phyloP scores from a whole-genome alignment of 1,140 invertebrate species.

The Scaptodrosophila lebanonensis region DNA sequence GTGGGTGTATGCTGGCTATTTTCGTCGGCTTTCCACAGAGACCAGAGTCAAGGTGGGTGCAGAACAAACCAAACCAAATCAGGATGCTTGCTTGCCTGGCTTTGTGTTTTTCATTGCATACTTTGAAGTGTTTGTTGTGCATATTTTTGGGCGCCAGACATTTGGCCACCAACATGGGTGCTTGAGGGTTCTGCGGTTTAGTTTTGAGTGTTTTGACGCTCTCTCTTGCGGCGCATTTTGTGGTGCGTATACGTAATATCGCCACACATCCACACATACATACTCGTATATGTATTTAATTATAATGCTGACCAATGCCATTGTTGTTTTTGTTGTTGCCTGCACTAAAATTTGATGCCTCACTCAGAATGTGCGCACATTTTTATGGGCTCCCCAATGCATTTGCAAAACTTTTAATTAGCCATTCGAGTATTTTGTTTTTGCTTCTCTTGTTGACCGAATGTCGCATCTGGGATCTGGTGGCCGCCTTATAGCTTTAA shows the following conservation, averaged over 20 bases:
- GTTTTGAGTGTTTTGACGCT: conserved; percentile 48
- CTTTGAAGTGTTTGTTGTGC: conserved; percentile 52
- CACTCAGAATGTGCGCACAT: conserved; percentile 7
- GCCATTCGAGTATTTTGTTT: conserved; percentile 30
- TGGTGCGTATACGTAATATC: conserved; percentile 47
- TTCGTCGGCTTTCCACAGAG: too few species aligned
- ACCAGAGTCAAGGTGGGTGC: too few species aligned
- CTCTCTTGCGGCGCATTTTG: conserved; percentile 47
- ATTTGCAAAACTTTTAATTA: conserved; percentile 55
- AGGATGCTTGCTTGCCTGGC: conserved; percentile 12
- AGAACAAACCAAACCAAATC: too few species aligned
- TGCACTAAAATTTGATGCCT: conserved; percentile 33
- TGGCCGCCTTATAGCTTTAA: conserved; percentile 20
- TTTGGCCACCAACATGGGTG: conserved; percentile 38
- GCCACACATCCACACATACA: conserved; percentile 20
- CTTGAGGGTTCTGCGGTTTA: conserved; percentile 56
- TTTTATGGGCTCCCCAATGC: conserved; percentile 7
- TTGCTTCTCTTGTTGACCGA: conserved; percentile 19
- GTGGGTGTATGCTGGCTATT: too few species aligned
- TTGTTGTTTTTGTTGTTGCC: conserved; percentile 22
- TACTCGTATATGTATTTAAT: conserved; percentile 55
- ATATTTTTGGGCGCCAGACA: conserved; percentile 68
- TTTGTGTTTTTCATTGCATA: conserved; percentile 24
- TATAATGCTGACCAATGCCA: conserved; percentile 33
- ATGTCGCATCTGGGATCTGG: conserved; percentile 24